phyloP scores from a whole-genome alignment of 2,888 invertebrate genomes.

The Branchellion lobata region DNA sequence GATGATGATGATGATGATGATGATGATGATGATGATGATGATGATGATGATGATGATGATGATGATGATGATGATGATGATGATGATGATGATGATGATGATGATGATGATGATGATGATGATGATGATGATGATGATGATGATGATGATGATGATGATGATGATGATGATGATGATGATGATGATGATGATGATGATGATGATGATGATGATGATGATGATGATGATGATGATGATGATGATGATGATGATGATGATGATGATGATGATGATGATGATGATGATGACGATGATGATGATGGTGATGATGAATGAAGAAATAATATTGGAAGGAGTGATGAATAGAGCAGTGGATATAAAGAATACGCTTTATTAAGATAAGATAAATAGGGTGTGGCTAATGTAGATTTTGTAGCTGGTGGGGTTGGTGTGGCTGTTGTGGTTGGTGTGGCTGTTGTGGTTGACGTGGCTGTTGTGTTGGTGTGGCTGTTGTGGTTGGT shows the following conservation, averaged over 20 bases:
- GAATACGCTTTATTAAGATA: no score
- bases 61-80: neutral
- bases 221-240: conserved; percentile 4
- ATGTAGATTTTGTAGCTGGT: no score
- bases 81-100: neutral
- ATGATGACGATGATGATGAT: neutral
- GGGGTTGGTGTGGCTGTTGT: no score
- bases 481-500: no score
- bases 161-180: conserved; percentile 5
- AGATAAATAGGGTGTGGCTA: no score
- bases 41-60: neutral
- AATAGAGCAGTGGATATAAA: no score
- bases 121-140: neutral
- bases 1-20: neutral
- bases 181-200: conserved; percentile 25
- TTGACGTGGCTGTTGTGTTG: no score
- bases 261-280: no score
- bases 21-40: neutral
- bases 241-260: conserved; percentile 3
- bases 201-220: neutral
- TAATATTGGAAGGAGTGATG: no score
- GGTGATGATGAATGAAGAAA: no score
- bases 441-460: no score
- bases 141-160: neutral
- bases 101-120: neutral